Percentiles rank a stretch among this genome's conserved stretches.
phyloP scores from a whole-genome alignment of 2,888 invertebrate genomes.

The Actias luna region DNA sequence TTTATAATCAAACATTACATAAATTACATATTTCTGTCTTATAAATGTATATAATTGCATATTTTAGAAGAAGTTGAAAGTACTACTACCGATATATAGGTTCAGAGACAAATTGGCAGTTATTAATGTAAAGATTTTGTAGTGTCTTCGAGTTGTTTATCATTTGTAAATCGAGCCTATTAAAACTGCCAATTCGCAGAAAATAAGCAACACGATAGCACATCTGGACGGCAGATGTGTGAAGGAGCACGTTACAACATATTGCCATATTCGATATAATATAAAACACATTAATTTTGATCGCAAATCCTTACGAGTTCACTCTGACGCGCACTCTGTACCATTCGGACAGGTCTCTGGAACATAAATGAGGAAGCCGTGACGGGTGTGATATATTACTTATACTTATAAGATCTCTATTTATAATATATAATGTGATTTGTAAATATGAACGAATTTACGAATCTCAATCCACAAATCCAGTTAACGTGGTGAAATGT shows the following conservation, averaged over 20 bases:
- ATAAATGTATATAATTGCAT: conserved; percentile 26
- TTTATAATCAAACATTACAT: neutral
- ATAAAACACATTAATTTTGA: conserved; percentile 76
- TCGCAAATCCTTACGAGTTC: conserved; percentile 88
- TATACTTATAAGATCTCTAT: conserved; percentile 20
- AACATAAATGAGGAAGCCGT: conserved; percentile 78
- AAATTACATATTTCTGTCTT: neutral
- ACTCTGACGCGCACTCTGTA: conserved; percentile 93
- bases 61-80: conserved; percentile 55
- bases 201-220: conserved; percentile 71
- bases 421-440: conserved; percentile 1
- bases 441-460: neutral
- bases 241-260: conserved; percentile 79
- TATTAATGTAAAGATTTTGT: conserved; percentile 35
- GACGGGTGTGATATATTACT: conserved; percentile 62
- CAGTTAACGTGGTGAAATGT: conserved; percentile 23
- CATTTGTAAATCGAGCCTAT: conserved; percentile 24
- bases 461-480: neutral
- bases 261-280: conserved; percentile 71
- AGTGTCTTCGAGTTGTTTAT: conserved; percentile 30
- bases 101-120: conserved; percentile 71
- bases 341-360: conserved; percentile 88
- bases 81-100: conserved; percentile 55
- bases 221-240: conserved; percentile 79
- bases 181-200: conserved; percentile 74